Base-by-base conservation (phyloP, 1,140 invertebrate genomes). In the Notospermus geniculatus region DNA sequence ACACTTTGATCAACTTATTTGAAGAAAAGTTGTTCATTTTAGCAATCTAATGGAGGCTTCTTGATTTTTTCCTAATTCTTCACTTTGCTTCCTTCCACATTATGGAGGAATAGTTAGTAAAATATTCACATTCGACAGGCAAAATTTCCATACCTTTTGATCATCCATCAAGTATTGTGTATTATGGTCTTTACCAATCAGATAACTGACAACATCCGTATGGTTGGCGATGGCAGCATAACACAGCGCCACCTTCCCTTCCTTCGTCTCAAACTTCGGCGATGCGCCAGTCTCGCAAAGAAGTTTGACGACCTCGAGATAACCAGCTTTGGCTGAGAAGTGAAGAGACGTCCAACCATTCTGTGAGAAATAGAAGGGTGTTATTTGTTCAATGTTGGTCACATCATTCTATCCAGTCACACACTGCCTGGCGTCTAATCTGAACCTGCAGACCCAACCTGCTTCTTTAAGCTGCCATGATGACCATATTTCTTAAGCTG, bases 121-220 rank as follows among this genome's bases (percentile, higher is more conserved):
- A n/a, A n/a, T n/a, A 27, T 29, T 68, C 19, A 27, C 13, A 39
- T n/a, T n/a, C n/a, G n/a, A n/a, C n/a, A n/a, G n/a, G n/a, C n/a
- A n/a, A 36, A 36, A 36, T 15, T 32, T 17, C 29, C 69, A 65
- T 74, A 90, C 89, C 82, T 92, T 89, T 77, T 90, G 89, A 77
- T 98, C 96, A 70, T 98, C 95, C 92, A 99, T 97, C 0, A 99
- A 83, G 1, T 89, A 88, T 71, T 98, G 93, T 0, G 95, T 95
- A 73, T 97, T 95, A 78, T 98, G 95, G 75, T 98, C 95, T 80
- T 97, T 96, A 71, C 93, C 92, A 83, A 99, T 88, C 30, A 99
- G 84, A 80, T 96, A 99, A 74, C 93, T 92, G 17, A 99, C 82
- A 0, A 98, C 94, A 70, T 94, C 90, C 66, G 95, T 93, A 78